These are phyloP conservation scores for Scolanthus callimorphus DNA, from an alignment of 92 coral and sea anemone species.

Conservation along the genomic window DNA sequence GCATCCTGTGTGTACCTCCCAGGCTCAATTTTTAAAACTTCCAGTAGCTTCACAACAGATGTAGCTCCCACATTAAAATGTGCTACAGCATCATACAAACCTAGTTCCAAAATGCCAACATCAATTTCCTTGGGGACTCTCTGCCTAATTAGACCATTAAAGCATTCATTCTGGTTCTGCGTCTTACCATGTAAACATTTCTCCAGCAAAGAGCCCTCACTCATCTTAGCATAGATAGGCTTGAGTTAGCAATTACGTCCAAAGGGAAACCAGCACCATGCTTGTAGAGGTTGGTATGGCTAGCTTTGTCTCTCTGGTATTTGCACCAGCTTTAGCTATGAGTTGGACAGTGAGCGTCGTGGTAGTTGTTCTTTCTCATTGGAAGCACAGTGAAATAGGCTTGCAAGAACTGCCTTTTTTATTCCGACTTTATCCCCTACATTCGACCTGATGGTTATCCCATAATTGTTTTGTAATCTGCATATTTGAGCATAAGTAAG, in stretches of 20 bases:
- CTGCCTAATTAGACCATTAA: conserved; percentile 55
- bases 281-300: conserved; percentile 25
- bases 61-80: conserved; percentile 43
- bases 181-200: conserved; percentile 55
- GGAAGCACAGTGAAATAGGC: conserved; percentile 57
- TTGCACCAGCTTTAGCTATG: conserved; percentile 46
- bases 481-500: conserved; percentile 37
- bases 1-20: conserved; percentile 50
- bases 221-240: conserved; percentile 44
- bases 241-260: conserved; percentile 20
- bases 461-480: conserved; percentile 43
- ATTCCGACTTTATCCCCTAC: conserved; percentile 30
- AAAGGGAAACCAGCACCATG: conserved; percentile 46
- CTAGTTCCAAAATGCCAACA: conserved; percentile 45
- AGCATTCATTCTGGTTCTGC: conserved; percentile 44
- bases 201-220: conserved; percentile 26
- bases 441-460: conserved; percentile 54
- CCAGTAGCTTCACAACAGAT: conserved; percentile 33
- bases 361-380: conserved; percentile 26
- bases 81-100: conserved; percentile 46
- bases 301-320: conserved; percentile 17
- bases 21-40: conserved; percentile 36
- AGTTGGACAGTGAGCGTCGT: conserved; percentile 34
- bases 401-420: conserved; percentile 41
- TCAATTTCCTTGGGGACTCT: conserved; percentile 28